Percentiles rank a stretch among this genome's conserved stretches.
Evolutionary conservation across 2,888 invertebrate species (phyloP).

Genomic region (Agapostemon virescens): DNA sequence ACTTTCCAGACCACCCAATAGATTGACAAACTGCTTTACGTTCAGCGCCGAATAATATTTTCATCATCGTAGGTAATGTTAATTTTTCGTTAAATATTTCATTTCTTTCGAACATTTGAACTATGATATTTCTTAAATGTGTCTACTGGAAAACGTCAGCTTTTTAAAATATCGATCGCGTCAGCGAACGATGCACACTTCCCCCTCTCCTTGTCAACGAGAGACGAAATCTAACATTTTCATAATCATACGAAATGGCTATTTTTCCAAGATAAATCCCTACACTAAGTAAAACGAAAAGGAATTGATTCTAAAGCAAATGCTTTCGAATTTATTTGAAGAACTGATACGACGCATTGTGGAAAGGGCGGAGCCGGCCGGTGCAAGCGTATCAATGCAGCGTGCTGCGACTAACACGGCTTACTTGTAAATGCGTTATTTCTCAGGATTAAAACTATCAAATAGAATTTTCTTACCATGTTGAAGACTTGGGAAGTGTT

Average conservation of each 20-base stretch:
- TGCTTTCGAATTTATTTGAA: conserved; percentile 4
- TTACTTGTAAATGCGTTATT: neutral
- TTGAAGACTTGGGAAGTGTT: conserved; percentile 45
- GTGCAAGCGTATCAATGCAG: conserved; percentile 8
- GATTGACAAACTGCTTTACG: too few relatives aligned
- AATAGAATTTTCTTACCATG: conserved; percentile 51
- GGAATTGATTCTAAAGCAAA: neutral
- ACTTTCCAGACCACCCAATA: too few relatives aligned
- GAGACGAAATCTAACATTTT: conserved; percentile 25
- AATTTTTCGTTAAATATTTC: neutral
- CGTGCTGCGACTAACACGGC: neutral
- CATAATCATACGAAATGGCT: neutral
- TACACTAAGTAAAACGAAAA: neutral
- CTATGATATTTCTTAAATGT: neutral
- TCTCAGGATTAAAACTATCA: neutral
- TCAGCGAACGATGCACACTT: conserved; percentile 23
- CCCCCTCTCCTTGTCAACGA: conserved; percentile 17
- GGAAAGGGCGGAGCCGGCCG: conserved; percentile 63
- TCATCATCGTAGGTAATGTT: neutral
- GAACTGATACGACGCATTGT: conserved; percentile 18
- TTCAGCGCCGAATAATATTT: too few relatives aligned
- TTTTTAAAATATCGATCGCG: conserved; percentile 34
- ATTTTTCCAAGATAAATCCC: neutral
- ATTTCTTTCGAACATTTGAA: neutral
- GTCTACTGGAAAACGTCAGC: neutral